phyloP scores from a whole-genome alignment of 2,797 vertebrate genomes.

The Astyanax mexicanus region DNA sequence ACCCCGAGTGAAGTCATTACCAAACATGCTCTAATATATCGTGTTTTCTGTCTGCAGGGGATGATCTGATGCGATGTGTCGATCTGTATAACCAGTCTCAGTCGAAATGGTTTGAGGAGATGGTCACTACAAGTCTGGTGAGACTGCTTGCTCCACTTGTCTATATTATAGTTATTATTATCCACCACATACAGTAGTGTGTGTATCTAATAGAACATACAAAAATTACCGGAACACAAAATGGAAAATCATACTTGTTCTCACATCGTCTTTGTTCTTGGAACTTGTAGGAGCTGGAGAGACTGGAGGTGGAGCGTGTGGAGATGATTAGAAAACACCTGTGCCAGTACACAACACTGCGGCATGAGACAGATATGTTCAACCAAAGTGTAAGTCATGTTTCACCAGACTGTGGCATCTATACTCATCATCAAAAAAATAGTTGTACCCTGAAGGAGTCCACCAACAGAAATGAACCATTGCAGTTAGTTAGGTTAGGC shows the following conservation, averaged over 20 bases:
- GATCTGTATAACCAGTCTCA: constrained; percentile 98
- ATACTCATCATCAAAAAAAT: no score
- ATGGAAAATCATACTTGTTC: background rate
- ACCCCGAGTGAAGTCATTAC: no score
- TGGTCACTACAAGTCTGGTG: constrained; percentile 97
- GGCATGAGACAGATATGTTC: constrained; percentile 99
- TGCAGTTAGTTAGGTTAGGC: no score
- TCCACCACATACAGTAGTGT: background rate
- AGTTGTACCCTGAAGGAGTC: no score
- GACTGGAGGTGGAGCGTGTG: constrained; percentile 93
- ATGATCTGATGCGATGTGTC: constrained; percentile 96
- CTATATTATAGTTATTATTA: background rate
- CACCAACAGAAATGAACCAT: no score
- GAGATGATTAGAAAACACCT: constrained; percentile 97
- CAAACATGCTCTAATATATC: no score
- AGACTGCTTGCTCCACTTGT: constrained; percentile 45
- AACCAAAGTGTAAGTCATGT: constrained; percentile 94
- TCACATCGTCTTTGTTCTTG: background rate
- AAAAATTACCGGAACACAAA: background rate
- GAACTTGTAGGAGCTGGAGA: constrained; percentile 89
- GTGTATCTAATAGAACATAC: background rate
- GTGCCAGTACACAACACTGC: constrained; percentile 94
- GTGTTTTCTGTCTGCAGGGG: constrained; percentile 78
- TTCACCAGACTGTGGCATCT: background rate
- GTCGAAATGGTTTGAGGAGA: constrained; percentile 99